Evolutionary conservation across 1,140 invertebrate species (phyloP), one percentile per base, ranked within the genome.

Genomic region (Solenopsis invicta): DNA sequence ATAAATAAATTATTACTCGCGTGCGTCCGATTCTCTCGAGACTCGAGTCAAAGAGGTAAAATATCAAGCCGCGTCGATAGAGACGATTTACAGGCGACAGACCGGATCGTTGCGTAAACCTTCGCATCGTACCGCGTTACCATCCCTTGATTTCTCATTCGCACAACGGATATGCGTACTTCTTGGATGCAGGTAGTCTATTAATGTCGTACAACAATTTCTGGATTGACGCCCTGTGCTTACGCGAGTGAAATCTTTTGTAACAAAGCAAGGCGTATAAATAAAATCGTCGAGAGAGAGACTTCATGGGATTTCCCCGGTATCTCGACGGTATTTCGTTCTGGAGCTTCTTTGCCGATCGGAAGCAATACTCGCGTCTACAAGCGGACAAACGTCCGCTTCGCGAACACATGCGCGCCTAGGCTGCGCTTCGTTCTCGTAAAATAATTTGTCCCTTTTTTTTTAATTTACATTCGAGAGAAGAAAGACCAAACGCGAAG

Each of bases 121-220:
- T 94, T 93, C 93, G 92, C 93, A 92, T 92, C 93, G 87, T 88
- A 89, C 86, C 92, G 93, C 94, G 94, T 91, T 92, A 94, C 94
- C 94, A 95, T 84, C 94, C 93, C 93, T 91, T 88, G 81, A 87
- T 87, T 67, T 91, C 29, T 54, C 21, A 62, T 29, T 77, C 24
- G 29, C 72, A 6, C 41, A 24, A 41, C 72, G 52, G 16, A 75
- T 59, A 21, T 37, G 13, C 59, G 34, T 21, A 45, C 41, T 9
- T 50, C 52, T 75, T 24, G 54, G 54, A n/a, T 16, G 54, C 54
- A 59, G 16, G 54, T n/a, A 9, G 4, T 75, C 34, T 59, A 59
- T 75, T 75, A 75, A 75, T 75, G 34, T 45, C 37, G 54, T 12
- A 74, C n/a, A 54, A 69, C 34, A 9, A 21, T 75, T 75, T 75